These are phyloP conservation scores for Poecilia wingei DNA, from an alignment of 2,797 vertebrate genomes.

Conservation along the genomic window DNA sequence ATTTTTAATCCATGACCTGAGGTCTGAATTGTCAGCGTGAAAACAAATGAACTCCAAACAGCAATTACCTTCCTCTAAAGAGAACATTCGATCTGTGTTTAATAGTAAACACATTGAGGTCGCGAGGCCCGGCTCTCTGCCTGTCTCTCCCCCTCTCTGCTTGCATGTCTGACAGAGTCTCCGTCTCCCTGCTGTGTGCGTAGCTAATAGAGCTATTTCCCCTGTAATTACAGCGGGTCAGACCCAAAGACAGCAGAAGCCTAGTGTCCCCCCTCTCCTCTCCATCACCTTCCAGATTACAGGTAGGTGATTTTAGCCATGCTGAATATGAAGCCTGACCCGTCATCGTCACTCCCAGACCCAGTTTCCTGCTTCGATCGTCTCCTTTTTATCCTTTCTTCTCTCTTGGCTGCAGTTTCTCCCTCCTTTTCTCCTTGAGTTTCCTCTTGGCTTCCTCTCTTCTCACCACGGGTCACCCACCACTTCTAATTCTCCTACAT, in stretches of 20 bases:
- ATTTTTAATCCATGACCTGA: background rate
- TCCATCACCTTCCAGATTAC: slow-evolving; percentile 93
- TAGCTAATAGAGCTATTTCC: slow-evolving; percentile 82
- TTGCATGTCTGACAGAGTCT: slow-evolving; percentile 45
- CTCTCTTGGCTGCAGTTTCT: background rate
- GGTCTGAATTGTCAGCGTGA: background rate
- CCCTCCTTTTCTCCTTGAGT: background rate
- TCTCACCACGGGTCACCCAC: background rate
- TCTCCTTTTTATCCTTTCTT: background rate
- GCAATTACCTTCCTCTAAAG: slow-evolving; percentile 4
- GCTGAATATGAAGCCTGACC: slow-evolving; percentile 35
- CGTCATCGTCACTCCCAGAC: background rate
- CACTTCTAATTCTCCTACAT: background rate
- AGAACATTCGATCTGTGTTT: slow-evolving; percentile 27
- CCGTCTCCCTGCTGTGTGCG: slow-evolving; percentile 41
- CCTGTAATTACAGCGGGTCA: slow-evolving; percentile 90
- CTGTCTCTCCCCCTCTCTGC: slow-evolving; percentile 25
- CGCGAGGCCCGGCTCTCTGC: slow-evolving; percentile 12
- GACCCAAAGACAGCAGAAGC: slow-evolving; percentile 84
- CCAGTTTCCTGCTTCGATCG: background rate
- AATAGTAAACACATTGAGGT: background rate
- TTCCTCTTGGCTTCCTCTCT: background rate
- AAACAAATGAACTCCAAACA: slow-evolving; percentile 14
- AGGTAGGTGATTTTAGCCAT: slow-evolving; percentile 82
- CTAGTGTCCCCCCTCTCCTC: slow-evolving; percentile 88